A percentile compares a stretch with the other conserved stretches of the same genome.
Evolutionary conservation across 2,888 invertebrate genomes (phyloP).

Genomic region (Xanthorhoe designata): DNA sequence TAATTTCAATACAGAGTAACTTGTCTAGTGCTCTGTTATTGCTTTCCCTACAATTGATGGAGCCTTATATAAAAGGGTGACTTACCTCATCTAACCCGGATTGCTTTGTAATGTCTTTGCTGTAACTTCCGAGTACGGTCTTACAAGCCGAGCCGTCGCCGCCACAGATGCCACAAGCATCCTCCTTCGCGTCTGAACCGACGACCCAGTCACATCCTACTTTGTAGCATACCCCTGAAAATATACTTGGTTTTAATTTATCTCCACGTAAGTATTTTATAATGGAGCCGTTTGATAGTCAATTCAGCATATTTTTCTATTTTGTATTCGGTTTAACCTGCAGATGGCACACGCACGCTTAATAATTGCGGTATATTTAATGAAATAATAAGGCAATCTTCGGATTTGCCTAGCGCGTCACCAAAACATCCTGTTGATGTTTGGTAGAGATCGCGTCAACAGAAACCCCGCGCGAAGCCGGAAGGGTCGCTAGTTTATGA

Average conservation of each 20-base stretch:
- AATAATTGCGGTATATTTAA: no score
- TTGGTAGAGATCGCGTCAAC: no score
- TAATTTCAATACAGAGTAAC: neutral
- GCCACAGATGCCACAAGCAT: slow-evolving; percentile 94
- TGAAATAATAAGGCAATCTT: no score
- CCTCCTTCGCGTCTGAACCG: slow-evolving; percentile 91
- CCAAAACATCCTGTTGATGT: no score
- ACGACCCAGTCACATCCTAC: slow-evolving; percentile 97
- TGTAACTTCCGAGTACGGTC: slow-evolving; percentile 90
- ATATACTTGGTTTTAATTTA: slow-evolving; percentile 2
- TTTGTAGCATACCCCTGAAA: slow-evolving; percentile 87
- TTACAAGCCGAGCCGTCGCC: slow-evolving; percentile 93
- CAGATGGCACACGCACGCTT: no score
- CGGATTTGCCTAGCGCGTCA: no score
- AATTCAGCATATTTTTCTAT: neutral
- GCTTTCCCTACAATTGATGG: neutral
- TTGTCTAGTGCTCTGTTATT: neutral
- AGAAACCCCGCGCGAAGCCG: no score
- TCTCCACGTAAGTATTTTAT: neutral
- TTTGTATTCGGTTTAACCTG: no score
- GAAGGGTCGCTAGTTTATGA: no score
- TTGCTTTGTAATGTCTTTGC: slow-evolving; percentile 85
- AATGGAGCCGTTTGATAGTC: neutral
- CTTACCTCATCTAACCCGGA: slow-evolving; percentile 85
- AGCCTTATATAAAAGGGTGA: neutral